Evolutionary conservation across 1,140 invertebrate genomes (phyloP), one percentile per base, ranked within the genome.

Genomic region (Bombus pascuorum): DNA sequence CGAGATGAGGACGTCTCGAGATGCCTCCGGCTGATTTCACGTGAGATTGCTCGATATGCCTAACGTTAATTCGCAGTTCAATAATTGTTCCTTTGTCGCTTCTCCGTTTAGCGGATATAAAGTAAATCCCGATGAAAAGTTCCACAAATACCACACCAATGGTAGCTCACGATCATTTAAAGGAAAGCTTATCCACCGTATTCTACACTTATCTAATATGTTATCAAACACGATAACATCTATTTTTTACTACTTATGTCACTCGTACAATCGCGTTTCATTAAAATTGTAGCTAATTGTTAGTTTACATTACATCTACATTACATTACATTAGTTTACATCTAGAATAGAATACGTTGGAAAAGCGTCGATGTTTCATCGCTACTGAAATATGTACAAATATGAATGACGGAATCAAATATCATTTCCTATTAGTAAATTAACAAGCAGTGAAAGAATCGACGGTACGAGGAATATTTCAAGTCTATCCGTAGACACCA

Each of bases 1-100:
- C 86, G 81, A 84, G 83, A 91, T 81, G 87, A 89, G 85, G 81
- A 85, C 70, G 76, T 90, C 79, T 82, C 81, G 77, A 89, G 83
- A 88, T 70, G 70, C 74, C 86, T 80, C 70, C 75, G 82, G 86
- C 71, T 68, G 83, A 87, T 83, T 85, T 57, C 76, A 62, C 72
- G 86, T 57, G 83, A 87, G 83, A 85, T 87, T 87, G 83, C 76
- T 85, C 86, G 83, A 87, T 87, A 81, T 85, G 86, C 81, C 77
- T 79, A 74, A 80, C 76, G 86, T 74, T 74, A 85, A 81, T 74
- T 85, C 84, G 47, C 84, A 74, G 79, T 85, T 81, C 84, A 71
- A 81, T 85, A 85, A 85, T 85, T 85, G 78, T 68, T 59, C 84
- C 84, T 85, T 85, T 85, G 71, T 85, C 79, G 71, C 5, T 13